phyloP scores from a whole-genome alignment of 1,140 invertebrate genomes.

The Zaprionus africanus region DNA sequence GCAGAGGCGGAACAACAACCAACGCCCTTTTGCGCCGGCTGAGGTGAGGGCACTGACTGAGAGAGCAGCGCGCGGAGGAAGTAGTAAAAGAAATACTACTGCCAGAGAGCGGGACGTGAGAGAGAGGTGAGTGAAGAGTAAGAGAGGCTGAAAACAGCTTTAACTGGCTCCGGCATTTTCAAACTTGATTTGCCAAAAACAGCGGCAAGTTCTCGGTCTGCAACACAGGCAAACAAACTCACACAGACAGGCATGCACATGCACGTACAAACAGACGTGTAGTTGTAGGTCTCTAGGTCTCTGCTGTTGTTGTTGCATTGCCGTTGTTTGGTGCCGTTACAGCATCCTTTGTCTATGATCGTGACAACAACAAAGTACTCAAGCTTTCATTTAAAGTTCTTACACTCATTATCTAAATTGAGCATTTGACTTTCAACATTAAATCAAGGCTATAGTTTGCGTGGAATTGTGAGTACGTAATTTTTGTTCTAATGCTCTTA shows the following conservation, averaged over 20 bases:
- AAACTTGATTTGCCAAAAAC: constrained; percentile 7
- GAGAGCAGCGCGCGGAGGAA: constrained; percentile 3
- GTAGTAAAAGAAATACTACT: background rate
- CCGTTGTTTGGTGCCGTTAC: background rate
- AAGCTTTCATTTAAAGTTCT: background rate
- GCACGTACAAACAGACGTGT: background rate
- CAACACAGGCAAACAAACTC: background rate
- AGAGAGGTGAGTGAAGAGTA: background rate
- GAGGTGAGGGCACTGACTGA: constrained; percentile 1
- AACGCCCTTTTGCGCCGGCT: constrained; percentile 1
- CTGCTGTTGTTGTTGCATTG: background rate
- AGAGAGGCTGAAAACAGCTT: constrained; percentile 1
- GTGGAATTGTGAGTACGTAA: background rate
- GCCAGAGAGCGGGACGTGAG: background rate
- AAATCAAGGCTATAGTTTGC: background rate
- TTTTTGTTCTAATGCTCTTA: constrained; percentile 2
- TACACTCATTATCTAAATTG: background rate
- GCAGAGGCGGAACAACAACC: constrained; percentile 2
- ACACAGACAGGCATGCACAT: background rate
- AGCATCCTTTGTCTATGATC: constrained; percentile 5
- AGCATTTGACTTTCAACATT: constrained; percentile 1
- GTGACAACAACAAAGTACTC: background rate
- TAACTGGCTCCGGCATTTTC: constrained; percentile 4
- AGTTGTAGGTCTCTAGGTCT: constrained; percentile 6
- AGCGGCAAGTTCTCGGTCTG: constrained; percentile 5